Percentiles rank a stretch among this genome's conserved stretches.
Evolutionary conservation across 2,888 invertebrate genomes (phyloP).

Genomic region (Ophraella communa): DNA sequence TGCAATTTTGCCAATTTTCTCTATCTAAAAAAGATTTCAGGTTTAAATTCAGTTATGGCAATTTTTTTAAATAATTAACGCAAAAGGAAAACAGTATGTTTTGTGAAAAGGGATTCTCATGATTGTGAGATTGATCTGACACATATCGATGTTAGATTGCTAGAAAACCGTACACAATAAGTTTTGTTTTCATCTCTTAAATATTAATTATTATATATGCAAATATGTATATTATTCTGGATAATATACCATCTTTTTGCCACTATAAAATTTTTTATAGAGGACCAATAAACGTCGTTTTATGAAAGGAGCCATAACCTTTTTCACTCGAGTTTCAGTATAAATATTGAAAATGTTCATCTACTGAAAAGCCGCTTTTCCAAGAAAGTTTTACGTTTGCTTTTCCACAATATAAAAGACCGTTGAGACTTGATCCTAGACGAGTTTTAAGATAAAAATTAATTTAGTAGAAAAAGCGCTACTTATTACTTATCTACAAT

Average conservation of each 20-base stretch:
- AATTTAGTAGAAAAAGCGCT: not conserved
- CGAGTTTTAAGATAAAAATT: not conserved
- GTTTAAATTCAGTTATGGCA: too few species aligned
- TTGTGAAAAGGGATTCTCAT: too few species aligned
- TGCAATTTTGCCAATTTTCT: too few species aligned
- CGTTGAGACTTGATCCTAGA: not conserved
- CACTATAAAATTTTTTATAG: not conserved
- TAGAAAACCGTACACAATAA: too few species aligned
- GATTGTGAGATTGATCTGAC: too few species aligned
- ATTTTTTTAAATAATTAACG: too few species aligned
- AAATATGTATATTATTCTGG: not conserved
- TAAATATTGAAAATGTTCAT: conserved; percentile 3
- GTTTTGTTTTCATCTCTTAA: too few species aligned
- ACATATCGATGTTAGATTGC: too few species aligned
- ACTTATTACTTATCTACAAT: too few species aligned
- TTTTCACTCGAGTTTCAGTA: not conserved
- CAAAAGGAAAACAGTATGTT: too few species aligned
- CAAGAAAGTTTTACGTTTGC: conserved; percentile 1
- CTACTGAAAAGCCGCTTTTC: not conserved
- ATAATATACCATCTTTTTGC: not conserved
- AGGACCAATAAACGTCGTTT: not conserved
- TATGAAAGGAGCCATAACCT: not conserved
- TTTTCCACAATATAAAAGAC: not conserved
- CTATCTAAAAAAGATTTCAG: too few species aligned
- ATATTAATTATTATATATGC: too few species aligned